Base-by-base conservation (phyloP, 1,140 invertebrate species). In the Nasonia vitripennis region DNA sequence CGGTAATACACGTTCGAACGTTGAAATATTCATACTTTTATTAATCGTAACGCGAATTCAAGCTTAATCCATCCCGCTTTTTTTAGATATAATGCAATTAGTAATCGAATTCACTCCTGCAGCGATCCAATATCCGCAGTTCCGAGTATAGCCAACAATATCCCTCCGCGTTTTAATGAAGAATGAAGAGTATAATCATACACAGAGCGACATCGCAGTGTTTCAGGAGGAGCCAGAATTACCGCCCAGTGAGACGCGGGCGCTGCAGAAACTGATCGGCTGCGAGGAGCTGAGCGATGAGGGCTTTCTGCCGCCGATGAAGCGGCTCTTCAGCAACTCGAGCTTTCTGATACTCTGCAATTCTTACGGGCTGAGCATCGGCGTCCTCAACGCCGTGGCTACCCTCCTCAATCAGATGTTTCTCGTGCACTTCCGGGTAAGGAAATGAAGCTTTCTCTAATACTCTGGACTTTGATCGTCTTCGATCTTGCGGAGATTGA, bases 321-420 rank as follows among this genome's bases (percentile, higher is more conserved):
- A 91, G 75, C 94, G 93, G n/a, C 91, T 96, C 0, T 80, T 95
- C 0, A 94, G 88, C 45, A 95, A 96, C 87, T 90, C 88, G 67
- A 93, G 94, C 81, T 97, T 95, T 87, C 62, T 95, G 12, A 88
- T 96, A 2, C 91, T 96, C 0, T 93, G 96, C 77, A 89, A 96
- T 67, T 94, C 95, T 23, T 96, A 96, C 87, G 96, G 96, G 41
- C 93, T 96, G 55, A 96, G 95, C 88, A 94, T 95, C n/a, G 96
- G 96, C 0, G 95, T 95, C 5, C 94, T 96, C 89, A 97, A 97
- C 91, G 95, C 94, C 4, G 93, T 96, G 75, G 95, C 95, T 5
- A 96, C 96, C 2, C 90, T 96, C 3, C 93, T 97, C 6, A 96
- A 95, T 90, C 94, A 95, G 87, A 94, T 96, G 81, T 93, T 96